Base-by-base conservation (phyloP, 2,888 invertebrate species). In the Hirtodrosophila trivittata region DNA sequence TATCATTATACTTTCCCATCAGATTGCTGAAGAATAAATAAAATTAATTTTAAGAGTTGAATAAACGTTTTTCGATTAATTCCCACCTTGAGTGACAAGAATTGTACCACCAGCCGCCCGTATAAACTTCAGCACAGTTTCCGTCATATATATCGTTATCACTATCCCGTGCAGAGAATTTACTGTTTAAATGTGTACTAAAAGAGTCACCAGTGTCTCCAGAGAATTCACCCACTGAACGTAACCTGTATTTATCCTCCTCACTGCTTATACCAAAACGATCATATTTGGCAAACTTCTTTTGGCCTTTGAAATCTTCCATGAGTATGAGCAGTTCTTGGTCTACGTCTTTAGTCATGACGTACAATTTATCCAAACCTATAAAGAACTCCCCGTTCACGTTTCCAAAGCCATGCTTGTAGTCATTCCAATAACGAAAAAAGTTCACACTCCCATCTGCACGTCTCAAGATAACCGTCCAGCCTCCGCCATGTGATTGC, bases 81-180 rank as follows among this genome's bases (percentile, higher is more conserved):
- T 39, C 54, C 0, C 72, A 92, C 93, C 93, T 93, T 70, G 92
- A 92, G 65, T 94, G 94, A 72, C 94, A 94, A 49, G 93, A 92
- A 72, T 93, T 93, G 85, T 94, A 94, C 95, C 95, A 95, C 95
- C 95, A 95, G 4, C 93, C 94, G 0, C 94, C 95, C 0, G 92
- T 92, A 68, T 94, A 94, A 41, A 93, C 92, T 37, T 91, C 88
- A 0, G 94, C 94, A 88, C 95, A 95, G 51, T 93, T 93, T 41
- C 94, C 94, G 4, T 91, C 91, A 94, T 94, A 94, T 4, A 92
- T 92, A 77, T 95, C 95, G 59, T 94, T 93, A 86, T 95, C 95
- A 32, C 92, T 88, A 81, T 95, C 94, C 42, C 90, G 91, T 0
- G 95, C 93, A 0, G 94, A 94, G 82, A 94, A 95, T 80, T 93